Base-by-base conservation (phyloP, 2,113 vertebrate species). In the Lophochroa leadbeateri region DNA sequence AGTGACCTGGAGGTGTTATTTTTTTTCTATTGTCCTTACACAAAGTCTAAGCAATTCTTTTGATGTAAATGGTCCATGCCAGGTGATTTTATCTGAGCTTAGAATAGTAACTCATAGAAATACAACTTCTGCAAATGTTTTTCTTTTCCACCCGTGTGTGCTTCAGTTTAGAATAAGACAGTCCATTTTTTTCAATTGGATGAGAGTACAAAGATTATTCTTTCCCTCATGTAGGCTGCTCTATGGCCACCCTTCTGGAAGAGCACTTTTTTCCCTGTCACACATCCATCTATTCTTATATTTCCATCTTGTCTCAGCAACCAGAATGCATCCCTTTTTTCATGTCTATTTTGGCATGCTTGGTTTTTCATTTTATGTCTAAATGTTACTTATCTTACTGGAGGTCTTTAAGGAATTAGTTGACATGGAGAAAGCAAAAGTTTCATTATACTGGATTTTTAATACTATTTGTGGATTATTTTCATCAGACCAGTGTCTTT, bases 401-500 rank as follows among this genome's bases (percentile, higher is more conserved):
- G 3, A n/a, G 49, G 27, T 58, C 29, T 78, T 92, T 75, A 83
- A 83, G 35, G 46, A 57, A 81, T 77, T 61, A 18, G 9, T 1
- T 68, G 39, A 58, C 24, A 53, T 4, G 43, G 13, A 63, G 21
- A 68, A 84, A 86, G 3, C 3, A 47, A 7, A 71, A 43, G 31
- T 76, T 71, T 69, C 9, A 13, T 71, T 68, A 24, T 33, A 71
- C 8, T 19, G 27, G 25, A 55, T 70, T 92, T 91, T 85, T 82
- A 82, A 35, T 31, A 23, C 6, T 86, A 52, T 17, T 92, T 70
- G 72, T 64, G 53, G 44, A 63, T 78, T 88, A 83, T 47, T 92
- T 86, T 5, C 47, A 79, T 94, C 71, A 97, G 53, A 94, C 7
- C 35, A 90, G 31, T 86, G 76, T 44, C 70, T 69, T 95, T 88